Conservation (phyloP, 2,113 vertebrate species). For the Chrysemys picta region DNA sequence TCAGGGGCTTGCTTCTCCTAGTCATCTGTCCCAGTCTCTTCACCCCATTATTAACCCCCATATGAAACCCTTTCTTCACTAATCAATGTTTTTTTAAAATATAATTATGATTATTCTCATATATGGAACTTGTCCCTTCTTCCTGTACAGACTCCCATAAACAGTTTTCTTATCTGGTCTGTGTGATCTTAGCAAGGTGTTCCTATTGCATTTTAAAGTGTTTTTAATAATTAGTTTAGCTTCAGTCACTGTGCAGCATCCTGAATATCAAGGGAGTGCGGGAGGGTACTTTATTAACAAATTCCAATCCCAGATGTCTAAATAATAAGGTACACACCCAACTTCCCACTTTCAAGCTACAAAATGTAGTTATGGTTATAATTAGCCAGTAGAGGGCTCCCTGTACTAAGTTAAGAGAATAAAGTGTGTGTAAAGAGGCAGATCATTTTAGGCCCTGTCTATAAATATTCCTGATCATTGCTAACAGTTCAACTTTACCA, state of each 20-base stretch:
- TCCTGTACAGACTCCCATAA: neutral
- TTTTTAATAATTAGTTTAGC: neutral
- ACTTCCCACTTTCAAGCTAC: fast-evolving
- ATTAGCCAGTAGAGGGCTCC: neutral
- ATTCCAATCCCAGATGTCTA: neutral
- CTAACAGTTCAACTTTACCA: neutral
- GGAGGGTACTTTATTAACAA: neutral
- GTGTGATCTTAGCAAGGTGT: neutral
- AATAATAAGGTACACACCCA: neutral
- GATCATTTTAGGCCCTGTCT: neutral
- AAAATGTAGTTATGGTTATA: neutral
- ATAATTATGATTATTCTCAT: neutral
- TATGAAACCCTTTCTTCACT: neutral
- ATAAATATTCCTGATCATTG: neutral
- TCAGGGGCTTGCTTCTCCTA: neutral
- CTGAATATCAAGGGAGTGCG: neutral
- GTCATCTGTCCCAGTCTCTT: neutral
- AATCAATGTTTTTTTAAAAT: neutral
- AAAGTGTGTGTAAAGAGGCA: fast-evolving
- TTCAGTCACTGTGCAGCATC: neutral
- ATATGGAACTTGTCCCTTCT: neutral
- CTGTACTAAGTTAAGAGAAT: fast-evolving
- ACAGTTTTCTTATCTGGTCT: neutral
- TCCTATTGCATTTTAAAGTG: neutral
- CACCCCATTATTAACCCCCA: neutral